Conservation (phyloP, 2,888 invertebrate genomes). For the Hyles lineata region DNA sequence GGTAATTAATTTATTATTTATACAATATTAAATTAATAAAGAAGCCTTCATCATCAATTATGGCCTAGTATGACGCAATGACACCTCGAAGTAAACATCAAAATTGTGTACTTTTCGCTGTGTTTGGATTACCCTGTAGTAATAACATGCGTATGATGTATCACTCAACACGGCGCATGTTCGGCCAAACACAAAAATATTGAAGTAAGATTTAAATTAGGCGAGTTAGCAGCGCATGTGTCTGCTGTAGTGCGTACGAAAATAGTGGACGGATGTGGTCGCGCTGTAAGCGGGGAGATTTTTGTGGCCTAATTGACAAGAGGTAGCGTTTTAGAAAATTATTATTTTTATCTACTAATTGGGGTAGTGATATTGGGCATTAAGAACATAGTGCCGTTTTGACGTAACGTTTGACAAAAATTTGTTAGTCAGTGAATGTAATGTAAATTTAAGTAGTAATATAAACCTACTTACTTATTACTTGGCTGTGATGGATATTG, state of each 20-base stretch:
- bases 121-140: not conserved
- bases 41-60: no score
- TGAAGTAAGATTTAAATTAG: slow-evolving; percentile 14
- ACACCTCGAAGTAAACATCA: not conserved
- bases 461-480: no score
- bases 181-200: not conserved
- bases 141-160: not conserved
- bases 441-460: no score
- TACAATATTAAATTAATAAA: no score
- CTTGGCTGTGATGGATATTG: no score
- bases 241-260: slow-evolving; percentile 16
- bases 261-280: slow-evolving; percentile 18
- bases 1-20: no score
- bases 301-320: not conserved
- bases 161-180: not conserved
- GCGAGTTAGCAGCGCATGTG: slow-evolving; percentile 17
- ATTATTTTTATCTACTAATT: not conserved
- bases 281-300: not conserved
- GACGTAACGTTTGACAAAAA: no score
- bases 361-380: not conserved
- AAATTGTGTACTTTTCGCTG: not conserved
- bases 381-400: no score
- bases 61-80: not conserved
- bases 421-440: no score
- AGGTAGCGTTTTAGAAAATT: not conserved